Conservation (phyloP, 2,113 vertebrate genomes). For the Diadophis punctatus region DNA sequence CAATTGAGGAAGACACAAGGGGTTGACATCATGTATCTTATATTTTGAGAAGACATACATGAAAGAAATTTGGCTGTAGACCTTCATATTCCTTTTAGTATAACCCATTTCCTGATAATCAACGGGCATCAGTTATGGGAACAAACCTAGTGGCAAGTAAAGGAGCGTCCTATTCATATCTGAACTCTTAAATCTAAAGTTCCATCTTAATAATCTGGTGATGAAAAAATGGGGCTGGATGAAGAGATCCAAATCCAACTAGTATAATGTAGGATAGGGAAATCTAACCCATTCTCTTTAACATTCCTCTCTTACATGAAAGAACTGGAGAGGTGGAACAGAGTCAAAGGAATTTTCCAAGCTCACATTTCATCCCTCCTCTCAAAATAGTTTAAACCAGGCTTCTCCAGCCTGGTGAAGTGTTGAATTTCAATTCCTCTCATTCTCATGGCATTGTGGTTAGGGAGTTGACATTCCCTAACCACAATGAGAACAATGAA, state of each 20-base stretch:
- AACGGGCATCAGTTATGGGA: neutral
- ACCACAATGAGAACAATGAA: neutral
- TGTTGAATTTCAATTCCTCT: neutral
- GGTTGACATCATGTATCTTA: neutral
- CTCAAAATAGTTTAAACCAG: neutral
- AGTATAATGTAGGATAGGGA: neutral
- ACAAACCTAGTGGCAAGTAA: neutral
- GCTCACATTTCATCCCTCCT: neutral
- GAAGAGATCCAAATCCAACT: neutral
- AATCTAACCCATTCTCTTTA: neutral
- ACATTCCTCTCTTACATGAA: neutral
- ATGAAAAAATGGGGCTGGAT: neutral
- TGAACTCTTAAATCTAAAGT: neutral
- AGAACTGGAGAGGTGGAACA: neutral
- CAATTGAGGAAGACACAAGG: neutral
- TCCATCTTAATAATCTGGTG: neutral
- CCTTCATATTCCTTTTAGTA: neutral
- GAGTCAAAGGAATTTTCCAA: neutral
- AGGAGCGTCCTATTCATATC: neutral
- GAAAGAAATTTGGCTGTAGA: neutral
- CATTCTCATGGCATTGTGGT: neutral
- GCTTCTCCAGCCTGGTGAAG: neutral
- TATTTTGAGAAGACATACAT: neutral
- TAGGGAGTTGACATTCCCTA: neutral
- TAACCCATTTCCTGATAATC: neutral